Percentiles rank a stretch among this genome's conserved stretches.
Evolutionary conservation across 2,113 vertebrate species (phyloP).

Genomic region (Pogonocichla stellata): DNA sequence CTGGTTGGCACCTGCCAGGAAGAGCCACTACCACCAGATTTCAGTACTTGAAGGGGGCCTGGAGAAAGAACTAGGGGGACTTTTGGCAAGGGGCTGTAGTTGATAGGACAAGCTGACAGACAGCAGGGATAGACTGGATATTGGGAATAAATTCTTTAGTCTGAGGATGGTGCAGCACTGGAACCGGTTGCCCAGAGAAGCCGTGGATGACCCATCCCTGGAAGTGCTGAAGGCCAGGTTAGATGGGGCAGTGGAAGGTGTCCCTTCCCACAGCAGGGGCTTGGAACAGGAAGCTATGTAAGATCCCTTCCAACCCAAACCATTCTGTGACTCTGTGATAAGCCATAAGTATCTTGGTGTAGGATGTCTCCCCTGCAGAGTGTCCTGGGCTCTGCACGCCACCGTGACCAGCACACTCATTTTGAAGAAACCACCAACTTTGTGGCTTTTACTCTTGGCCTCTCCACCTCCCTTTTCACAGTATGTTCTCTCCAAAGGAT

Average conservation of each 20-base stretch:
- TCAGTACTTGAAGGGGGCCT: neutral
- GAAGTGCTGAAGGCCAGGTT: neutral
- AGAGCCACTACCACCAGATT: neutral
- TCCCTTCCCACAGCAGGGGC: neutral
- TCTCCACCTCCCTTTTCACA: neutral
- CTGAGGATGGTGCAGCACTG: neutral
- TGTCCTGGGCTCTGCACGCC: rapidly evolving
- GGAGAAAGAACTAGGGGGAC: neutral
- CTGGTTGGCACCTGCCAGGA: neutral
- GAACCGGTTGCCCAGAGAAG: neutral
- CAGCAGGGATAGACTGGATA: neutral
- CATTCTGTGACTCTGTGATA: neutral
- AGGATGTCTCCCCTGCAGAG: neutral
- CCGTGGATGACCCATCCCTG: neutral
- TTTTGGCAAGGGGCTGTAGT: neutral
- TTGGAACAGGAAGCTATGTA: neutral
- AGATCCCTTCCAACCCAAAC: neutral
- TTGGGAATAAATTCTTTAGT: neutral
- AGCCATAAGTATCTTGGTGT: neutral
- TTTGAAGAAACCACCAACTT: neutral
- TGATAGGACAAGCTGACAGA: neutral
- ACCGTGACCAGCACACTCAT: rapidly evolving
- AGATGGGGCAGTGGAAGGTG: neutral
- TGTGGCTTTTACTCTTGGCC: neutral
- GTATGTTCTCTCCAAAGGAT: neutral